These are phyloP conservation scores for Mus spicilegus DNA, from an alignment of 2,113 vertebrate genomes.

Conservation along the genomic window DNA sequence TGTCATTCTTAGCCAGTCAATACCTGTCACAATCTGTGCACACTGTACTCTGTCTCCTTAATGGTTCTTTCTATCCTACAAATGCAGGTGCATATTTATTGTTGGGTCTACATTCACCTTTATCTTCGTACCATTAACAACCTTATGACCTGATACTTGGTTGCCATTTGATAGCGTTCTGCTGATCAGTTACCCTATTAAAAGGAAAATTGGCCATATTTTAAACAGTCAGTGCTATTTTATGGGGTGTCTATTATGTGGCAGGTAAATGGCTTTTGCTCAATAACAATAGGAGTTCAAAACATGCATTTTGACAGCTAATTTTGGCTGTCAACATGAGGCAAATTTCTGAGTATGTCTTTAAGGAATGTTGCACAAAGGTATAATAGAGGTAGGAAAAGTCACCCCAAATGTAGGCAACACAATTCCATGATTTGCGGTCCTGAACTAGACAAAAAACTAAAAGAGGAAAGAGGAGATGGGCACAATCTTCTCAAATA, in stretches of 20 bases:
- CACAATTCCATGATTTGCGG: background rate
- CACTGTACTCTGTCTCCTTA: background rate
- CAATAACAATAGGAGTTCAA: background rate
- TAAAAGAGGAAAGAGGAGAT: background rate
- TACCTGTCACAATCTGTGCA: background rate
- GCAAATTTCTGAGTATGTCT: background rate
- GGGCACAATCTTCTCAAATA: background rate
- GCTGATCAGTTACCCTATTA: background rate
- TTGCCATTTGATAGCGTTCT: background rate
- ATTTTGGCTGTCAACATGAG: background rate
- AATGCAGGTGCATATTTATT: background rate
- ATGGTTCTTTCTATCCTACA: background rate
- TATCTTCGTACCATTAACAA: background rate
- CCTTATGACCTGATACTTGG: background rate
- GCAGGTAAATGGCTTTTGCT: background rate
- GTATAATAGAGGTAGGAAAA: background rate
- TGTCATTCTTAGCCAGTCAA: background rate
- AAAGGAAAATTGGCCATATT: background rate
- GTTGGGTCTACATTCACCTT: background rate
- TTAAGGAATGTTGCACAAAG: background rate
- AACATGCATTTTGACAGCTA: background rate
- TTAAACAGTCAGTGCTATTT: background rate
- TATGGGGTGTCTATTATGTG: background rate
- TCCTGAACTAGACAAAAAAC: background rate
- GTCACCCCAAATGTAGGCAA: background rate